phyloP scores from a whole-genome alignment of 1,140 invertebrate genomes.

The Bombyx mandarina region DNA sequence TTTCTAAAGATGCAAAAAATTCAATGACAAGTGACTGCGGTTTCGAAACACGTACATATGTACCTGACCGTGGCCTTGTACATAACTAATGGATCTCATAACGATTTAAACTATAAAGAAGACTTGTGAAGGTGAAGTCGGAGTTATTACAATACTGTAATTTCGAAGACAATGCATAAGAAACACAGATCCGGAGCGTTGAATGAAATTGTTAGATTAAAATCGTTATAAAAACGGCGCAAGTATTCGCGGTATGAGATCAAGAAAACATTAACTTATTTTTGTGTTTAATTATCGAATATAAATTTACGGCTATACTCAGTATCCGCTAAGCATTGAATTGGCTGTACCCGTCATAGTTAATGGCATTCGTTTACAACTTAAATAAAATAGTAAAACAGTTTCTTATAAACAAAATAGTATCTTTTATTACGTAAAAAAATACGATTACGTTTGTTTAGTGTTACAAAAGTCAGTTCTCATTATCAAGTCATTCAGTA shows the following conservation, averaged over 20 bases:
- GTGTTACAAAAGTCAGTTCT: slow-evolving; percentile 25
- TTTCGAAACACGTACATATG: slow-evolving; percentile 13
- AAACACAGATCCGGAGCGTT: neutral
- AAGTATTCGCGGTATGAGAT: too few species aligned
- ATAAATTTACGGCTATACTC: too few species aligned
- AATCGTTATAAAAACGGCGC: too few species aligned
- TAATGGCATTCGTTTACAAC: too few species aligned
- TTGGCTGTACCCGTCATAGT: too few species aligned
- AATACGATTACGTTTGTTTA: slow-evolving; percentile 9
- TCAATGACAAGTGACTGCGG: slow-evolving; percentile 16
- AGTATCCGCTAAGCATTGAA: too few species aligned
- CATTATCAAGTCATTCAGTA: neutral
- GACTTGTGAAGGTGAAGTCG: slow-evolving; percentile 34
- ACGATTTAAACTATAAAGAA: slow-evolving; percentile 32
- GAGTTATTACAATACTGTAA: slow-evolving; percentile 22
- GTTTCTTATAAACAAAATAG: too few species aligned
- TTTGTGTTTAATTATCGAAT: too few species aligned
- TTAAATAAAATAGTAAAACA: too few species aligned
- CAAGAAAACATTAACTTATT: too few species aligned
- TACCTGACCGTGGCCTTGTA: slow-evolving; percentile 35
- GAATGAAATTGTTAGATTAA: too few species aligned
- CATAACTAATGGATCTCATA: slow-evolving; percentile 42
- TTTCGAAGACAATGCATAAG: slow-evolving; percentile 18
- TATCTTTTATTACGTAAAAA: too few species aligned
- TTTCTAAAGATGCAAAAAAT: slow-evolving; percentile 13